These are phyloP conservation scores for Ciconia boyciana DNA, from an alignment of 2,113 vertebrate genomes.

Conservation along the genomic window DNA sequence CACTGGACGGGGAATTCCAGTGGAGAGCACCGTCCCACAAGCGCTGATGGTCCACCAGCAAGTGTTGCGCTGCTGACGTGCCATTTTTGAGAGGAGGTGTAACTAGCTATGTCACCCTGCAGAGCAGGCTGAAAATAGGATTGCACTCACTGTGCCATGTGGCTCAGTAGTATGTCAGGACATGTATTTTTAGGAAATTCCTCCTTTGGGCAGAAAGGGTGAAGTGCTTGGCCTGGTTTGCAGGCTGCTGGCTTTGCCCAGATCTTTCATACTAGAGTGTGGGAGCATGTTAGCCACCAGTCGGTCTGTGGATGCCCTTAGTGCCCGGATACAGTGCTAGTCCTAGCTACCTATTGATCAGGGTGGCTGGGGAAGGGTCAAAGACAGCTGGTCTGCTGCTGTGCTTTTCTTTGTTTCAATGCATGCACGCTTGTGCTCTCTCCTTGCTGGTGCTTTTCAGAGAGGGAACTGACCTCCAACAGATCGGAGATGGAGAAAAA, in stretches of 20 bases:
- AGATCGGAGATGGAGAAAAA: not conserved
- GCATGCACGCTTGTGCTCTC: not conserved
- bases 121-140: slow-evolving; percentile 57
- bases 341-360: not conserved
- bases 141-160: slow-evolving; percentile 56
- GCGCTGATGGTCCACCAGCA: not conserved
- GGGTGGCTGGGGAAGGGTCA: not conserved
- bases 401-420: not conserved
- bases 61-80: not conserved
- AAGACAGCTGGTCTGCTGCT: not conserved
- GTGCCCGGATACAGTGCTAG: not conserved
- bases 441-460: not conserved
- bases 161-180: slow-evolving; percentile 55
- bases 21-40: not conserved
- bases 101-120: slow-evolving; percentile 54
- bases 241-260: slow-evolving; percentile 34
- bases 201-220: slow-evolving; percentile 51
- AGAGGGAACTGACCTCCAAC: not conserved
- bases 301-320: not conserved
- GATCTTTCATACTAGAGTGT: not conserved
- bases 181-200: slow-evolving; percentile 64
- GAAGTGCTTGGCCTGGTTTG: slow-evolving; percentile 14
- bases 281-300: not conserved
- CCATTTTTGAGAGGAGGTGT: slow-evolving; percentile 51
- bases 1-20: not conserved